Conservation (phyloP, 2,888 invertebrate genomes). For the Caenorhabditis sulstoni region DNA sequence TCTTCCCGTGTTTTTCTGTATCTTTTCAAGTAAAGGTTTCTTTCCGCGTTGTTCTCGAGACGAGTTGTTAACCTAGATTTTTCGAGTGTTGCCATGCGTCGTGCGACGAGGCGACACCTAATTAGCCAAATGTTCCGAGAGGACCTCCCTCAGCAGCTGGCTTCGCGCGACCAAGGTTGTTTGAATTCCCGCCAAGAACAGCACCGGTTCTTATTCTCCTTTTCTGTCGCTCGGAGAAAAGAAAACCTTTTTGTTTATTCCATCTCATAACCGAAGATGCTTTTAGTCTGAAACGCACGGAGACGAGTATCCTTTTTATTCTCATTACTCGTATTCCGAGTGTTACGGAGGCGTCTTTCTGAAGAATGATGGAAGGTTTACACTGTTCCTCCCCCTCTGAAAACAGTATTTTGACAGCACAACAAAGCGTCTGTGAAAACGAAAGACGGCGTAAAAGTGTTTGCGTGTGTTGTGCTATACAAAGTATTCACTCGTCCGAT, state of each 20-base stretch:
- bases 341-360: neutral
- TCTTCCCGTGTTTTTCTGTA: slow-evolving; percentile 9
- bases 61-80: slow-evolving; percentile 24
- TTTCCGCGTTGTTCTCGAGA: slow-evolving; percentile 13
- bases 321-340: too few relatives aligned
- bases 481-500: neutral
- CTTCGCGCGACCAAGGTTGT: slow-evolving; percentile 41
- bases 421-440: neutral
- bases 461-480: neutral
- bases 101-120: slow-evolving; percentile 27
- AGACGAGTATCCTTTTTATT: neutral
- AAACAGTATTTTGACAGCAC: neutral
- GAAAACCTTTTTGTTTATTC: slow-evolving; percentile 13
- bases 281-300: neutral
- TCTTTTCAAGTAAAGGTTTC: slow-evolving; percentile 13
- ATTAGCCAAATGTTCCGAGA: slow-evolving; percentile 57
- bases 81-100: slow-evolving; percentile 7
- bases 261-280: slow-evolving; percentile 1
- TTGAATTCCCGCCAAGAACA: slow-evolving; percentile 4
- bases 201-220: slow-evolving; percentile 21
- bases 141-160: slow-evolving; percentile 27
- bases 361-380: too few relatives aligned
- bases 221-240: neutral
- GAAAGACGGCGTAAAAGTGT: neutral
- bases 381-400: slow-evolving; percentile 1